Evolutionary conservation across 2,113 vertebrate genomes (phyloP).

Genomic region (Otocyon megalotis): DNA sequence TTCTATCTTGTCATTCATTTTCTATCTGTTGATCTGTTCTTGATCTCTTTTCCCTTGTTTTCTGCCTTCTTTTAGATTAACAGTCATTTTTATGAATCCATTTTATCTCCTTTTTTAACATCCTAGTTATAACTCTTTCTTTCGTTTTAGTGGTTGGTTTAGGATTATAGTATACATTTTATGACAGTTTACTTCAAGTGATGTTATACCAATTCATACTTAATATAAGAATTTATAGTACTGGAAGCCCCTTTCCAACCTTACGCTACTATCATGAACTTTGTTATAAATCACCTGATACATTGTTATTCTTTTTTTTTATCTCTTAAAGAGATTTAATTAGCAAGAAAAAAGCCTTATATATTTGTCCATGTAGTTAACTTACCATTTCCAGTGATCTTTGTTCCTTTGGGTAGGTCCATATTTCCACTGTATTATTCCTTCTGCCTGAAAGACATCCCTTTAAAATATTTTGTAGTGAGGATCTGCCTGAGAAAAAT

Average conservation of each 20-base stretch:
- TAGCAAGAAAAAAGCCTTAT: background rate
- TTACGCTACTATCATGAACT: background rate
- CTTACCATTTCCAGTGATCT: background rate
- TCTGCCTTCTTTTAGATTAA: background rate
- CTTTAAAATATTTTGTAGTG: background rate
- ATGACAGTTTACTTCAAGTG: background rate
- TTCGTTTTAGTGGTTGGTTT: background rate
- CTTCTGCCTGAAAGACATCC: background rate
- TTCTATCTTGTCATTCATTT: background rate
- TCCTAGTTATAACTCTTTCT: background rate
- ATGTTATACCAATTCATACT: background rate
- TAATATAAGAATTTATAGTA: background rate
- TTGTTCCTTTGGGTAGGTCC: background rate
- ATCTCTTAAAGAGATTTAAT: background rate
- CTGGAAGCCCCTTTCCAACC: background rate
- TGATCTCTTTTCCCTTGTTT: background rate
- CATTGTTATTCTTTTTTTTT: background rate
- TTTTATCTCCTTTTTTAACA: background rate
- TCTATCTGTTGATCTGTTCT: background rate
- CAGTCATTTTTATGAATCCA: background rate
- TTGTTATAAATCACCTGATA: background rate
- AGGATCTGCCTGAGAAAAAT: background rate
- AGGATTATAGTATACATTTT: background rate
- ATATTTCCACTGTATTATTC: background rate
- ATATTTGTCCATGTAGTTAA: background rate